These are phyloP conservation scores for Sarotherodon lohbergeri DNA, from an alignment of 2,113 vertebrate genomes.

Conservation along the genomic window DNA sequence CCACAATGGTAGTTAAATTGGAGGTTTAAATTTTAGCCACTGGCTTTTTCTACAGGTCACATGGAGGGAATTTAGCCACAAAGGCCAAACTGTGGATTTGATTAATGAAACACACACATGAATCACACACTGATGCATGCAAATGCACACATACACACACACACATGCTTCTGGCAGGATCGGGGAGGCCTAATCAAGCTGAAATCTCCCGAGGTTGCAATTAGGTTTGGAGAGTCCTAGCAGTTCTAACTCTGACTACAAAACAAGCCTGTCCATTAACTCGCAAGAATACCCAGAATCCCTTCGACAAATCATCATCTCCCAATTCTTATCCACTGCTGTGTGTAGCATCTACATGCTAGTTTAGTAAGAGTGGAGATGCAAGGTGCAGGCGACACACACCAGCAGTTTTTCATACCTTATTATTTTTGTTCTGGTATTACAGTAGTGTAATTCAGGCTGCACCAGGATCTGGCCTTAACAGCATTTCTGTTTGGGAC, in stretches of 20 bases:
- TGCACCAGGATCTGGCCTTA: not conserved
- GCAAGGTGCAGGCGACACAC: not conserved
- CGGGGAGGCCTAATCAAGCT: constrained; percentile 44
- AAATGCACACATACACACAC: not conserved
- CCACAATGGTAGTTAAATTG: constrained; percentile 47
- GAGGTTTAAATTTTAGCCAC: constrained; percentile 46
- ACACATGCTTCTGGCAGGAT: constrained; percentile 15
- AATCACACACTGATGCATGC: not conserved
- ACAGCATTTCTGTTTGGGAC: not conserved
- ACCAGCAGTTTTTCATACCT: not conserved
- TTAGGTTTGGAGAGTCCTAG: constrained; percentile 44
- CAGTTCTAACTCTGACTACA: constrained; percentile 1
- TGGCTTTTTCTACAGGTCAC: constrained; percentile 49
- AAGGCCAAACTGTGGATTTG: constrained; percentile 50
- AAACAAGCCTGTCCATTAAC: constrained; percentile 19
- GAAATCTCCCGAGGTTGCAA: constrained; percentile 49
- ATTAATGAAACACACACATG: constrained; percentile 47
- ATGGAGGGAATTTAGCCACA: constrained; percentile 48
- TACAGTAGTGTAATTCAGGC: not conserved
- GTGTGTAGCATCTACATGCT: not conserved
- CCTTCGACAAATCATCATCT: not conserved
- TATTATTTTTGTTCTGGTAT: not conserved
- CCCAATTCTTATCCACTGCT: not conserved
- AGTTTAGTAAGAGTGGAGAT: not conserved
- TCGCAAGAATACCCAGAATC: constrained; percentile 14